A percentile compares a stretch with the other conserved stretches of the same genome.
phyloP scores from a whole-genome alignment of 1,140 invertebrate genomes.

The Drosophila suzukii region DNA sequence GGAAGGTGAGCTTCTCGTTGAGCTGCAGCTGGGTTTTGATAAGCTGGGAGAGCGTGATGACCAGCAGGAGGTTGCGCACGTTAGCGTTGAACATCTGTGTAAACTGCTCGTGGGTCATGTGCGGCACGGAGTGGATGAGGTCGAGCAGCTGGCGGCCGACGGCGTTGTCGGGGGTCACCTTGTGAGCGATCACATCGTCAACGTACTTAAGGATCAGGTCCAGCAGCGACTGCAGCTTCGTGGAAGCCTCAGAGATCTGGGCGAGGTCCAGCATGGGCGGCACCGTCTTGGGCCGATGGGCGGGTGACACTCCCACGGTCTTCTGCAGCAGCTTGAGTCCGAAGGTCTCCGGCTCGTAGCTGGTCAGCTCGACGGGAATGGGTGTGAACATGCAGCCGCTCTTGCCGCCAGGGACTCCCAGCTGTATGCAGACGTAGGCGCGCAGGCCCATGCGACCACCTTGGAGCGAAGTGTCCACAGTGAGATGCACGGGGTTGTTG shows the following conservation, averaged over 20 bases:
- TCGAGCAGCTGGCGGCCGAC: conserved; percentile 94
- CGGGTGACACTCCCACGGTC: conserved; percentile 87
- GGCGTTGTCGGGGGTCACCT: conserved; percentile 90
- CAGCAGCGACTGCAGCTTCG: conserved; percentile 90
- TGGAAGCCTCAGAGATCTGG: conserved; percentile 93
- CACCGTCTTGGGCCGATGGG: conserved; percentile 87
- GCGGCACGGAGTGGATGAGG: conserved; percentile 95
- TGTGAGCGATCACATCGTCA: conserved; percentile 92
- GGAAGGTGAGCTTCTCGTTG: conserved; percentile 96
- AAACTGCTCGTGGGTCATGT: conserved; percentile 95
- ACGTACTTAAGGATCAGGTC: conserved; percentile 94
- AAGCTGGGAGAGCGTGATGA: conserved; percentile 97
- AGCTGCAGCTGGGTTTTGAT: conserved; percentile 97
- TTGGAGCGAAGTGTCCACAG: conserved; percentile 95
- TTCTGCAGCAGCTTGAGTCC: conserved; percentile 92
- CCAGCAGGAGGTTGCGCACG: conserved; percentile 98
- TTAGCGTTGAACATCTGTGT: conserved; percentile 98
- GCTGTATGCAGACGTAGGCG: conserved; percentile 93
- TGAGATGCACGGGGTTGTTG: conserved; percentile 96
- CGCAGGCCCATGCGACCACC: conserved; percentile 94
- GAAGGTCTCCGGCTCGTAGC: conserved; percentile 95
- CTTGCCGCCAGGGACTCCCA: conserved; percentile 95
- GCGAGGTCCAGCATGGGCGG: conserved; percentile 94
- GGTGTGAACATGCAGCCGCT: conserved; percentile 98
- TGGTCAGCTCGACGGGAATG: conserved; percentile 92